These are phyloP conservation scores for Pseudomyrmex flavicornis DNA, from an alignment of 1,140 invertebrate species.

Conservation along the genomic window DNA sequence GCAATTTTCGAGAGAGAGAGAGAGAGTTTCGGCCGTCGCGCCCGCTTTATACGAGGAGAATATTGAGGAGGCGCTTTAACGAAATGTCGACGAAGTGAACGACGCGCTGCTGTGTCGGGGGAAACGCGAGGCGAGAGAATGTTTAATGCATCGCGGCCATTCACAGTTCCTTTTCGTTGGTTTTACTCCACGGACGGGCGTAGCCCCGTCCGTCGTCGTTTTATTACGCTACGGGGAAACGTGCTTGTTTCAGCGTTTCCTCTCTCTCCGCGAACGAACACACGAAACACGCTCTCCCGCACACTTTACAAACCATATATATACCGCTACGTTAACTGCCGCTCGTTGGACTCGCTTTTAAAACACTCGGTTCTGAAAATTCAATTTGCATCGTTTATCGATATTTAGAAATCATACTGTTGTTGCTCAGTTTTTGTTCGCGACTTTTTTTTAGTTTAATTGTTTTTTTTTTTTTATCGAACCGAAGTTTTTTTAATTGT, in stretches of 20 bases:
- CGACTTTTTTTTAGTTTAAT: too few species aligned
- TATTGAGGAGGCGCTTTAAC: background rate
- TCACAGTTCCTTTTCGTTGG: slow-evolving; percentile 38
- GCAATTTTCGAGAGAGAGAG: background rate
- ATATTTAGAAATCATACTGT: background rate
- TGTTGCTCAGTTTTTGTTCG: too few species aligned
- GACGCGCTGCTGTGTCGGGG: background rate
- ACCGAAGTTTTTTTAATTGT: background rate
- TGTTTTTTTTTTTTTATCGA: background rate
- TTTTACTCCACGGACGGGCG: background rate
- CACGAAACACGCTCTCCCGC: background rate
- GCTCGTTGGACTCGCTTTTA: slow-evolving; percentile 25
- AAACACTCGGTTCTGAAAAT: slow-evolving; percentile 13
- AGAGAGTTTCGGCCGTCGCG: slow-evolving; percentile 11
- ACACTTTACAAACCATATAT: background rate
- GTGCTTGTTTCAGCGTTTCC: slow-evolving; percentile 41
- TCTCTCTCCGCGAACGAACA: slow-evolving; percentile 15
- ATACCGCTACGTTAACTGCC: slow-evolving; percentile 26
- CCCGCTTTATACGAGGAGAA: background rate
- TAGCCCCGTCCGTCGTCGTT: slow-evolving; percentile 10
- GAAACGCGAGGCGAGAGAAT: slow-evolving; percentile 23
- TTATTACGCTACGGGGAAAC: slow-evolving; percentile 29
- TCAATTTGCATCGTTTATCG: slow-evolving; percentile 35
- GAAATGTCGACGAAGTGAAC: slow-evolving; percentile 28
- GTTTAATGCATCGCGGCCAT: slow-evolving; percentile 43